phyloP scores from a whole-genome alignment of 2,888 invertebrate species.

The Bhutanitis thaidina region DNA sequence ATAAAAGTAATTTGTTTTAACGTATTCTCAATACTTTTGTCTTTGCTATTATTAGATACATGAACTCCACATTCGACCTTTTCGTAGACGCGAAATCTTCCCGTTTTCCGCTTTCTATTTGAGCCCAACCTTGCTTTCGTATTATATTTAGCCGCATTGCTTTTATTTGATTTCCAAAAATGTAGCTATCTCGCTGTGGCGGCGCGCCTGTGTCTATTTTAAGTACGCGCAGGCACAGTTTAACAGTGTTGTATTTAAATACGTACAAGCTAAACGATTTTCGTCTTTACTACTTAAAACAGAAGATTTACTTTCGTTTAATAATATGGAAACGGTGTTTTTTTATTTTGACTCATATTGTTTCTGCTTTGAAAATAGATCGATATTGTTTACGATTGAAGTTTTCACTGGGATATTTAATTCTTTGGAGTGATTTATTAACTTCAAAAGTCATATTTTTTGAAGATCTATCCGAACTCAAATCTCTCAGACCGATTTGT shows the following conservation, averaged over 20 bases:
- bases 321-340: slow-evolving; percentile 6
- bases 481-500: too few species aligned
- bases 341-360: slow-evolving; percentile 26
- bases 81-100: slow-evolving; percentile 30
- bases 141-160: slow-evolving; percentile 59
- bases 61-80: slow-evolving; percentile 36
- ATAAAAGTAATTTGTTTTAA: too few species aligned
- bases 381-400: slow-evolving; percentile 14
- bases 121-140: slow-evolving; percentile 56
- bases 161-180: slow-evolving; percentile 78
- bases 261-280: slow-evolving; percentile 41
- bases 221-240: slow-evolving; percentile 46
- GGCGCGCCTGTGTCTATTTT: slow-evolving; percentile 67
- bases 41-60: too few species aligned
- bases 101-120: slow-evolving; percentile 51
- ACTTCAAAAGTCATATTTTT: background rate
- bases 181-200: slow-evolving; percentile 69
- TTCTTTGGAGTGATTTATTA: slow-evolving; percentile 11
- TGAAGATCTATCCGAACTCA: too few species aligned
- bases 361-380: slow-evolving; percentile 18
- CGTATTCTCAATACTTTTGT: too few species aligned
- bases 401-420: slow-evolving; percentile 6
- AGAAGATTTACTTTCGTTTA: slow-evolving; percentile 38
- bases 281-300: slow-evolving; percentile 39
- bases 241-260: slow-evolving; percentile 55